A percentile compares a stretch with the other conserved stretches of the same genome.
phyloP scores from a whole-genome alignment of 2,797 vertebrate genomes.

The Hyperoplus immaculatus region DNA sequence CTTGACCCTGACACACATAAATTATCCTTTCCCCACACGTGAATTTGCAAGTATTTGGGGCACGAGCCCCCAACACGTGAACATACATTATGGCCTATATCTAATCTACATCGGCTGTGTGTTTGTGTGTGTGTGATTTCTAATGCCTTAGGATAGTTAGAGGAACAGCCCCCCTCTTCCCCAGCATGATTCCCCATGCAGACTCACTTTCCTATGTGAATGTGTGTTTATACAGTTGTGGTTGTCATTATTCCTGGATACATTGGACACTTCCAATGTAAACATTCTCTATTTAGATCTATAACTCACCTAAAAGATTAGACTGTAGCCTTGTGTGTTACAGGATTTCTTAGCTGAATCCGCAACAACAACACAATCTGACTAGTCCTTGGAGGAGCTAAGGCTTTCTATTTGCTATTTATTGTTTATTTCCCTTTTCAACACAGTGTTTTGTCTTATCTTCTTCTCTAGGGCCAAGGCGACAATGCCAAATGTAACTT shows the following conservation, averaged over 20 bases:
- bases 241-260: neutral
- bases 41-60: neutral
- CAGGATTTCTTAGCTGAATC: neutral
- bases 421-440: neutral
- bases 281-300: neutral
- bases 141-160: neutral
- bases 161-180: neutral
- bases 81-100: conserved; percentile 34
- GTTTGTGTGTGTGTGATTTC: conserved; percentile 12
- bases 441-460: conserved; percentile 18
- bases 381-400: neutral
- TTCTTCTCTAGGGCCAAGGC: neutral
- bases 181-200: neutral
- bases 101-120: conserved; percentile 2
- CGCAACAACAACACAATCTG: neutral
- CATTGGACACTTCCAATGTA: neutral
- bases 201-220: neutral
- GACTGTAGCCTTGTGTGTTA: too few species aligned
- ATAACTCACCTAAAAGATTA: neutral
- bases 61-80: conserved; percentile 40
- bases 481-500: conserved; percentile 3
- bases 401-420: neutral
- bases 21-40: conserved; percentile 2
- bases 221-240: conserved; percentile 30
- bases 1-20: conserved; percentile 27